Base-by-base conservation (phyloP, 2,113 vertebrate species). In the Steatornis caripensis region DNA sequence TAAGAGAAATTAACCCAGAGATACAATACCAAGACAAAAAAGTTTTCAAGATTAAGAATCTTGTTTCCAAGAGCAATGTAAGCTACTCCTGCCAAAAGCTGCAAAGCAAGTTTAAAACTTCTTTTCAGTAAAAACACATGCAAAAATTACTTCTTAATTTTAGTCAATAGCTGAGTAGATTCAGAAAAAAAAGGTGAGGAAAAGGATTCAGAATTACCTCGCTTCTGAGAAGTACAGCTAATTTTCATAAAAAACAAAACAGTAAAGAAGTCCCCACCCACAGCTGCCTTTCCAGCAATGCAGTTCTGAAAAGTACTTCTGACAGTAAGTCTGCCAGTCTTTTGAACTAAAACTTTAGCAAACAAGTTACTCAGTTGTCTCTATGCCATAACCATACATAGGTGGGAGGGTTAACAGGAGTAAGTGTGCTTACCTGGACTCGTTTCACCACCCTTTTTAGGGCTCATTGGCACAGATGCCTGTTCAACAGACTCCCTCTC, bases 391-490 rank as follows among this genome's bases (percentile, higher is more conserved):
- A 54, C 13, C 41, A 61, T 24, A 61, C 1, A 13, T 24, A 2
- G 30, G 21, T 27, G 24, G 39, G 27, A 86, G 16, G 23, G 45
- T 41, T 36, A 61, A 81, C 0, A 70, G 7, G 12, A 78, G 10
- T 24, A 26, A 46, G 18, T 3, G 32, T 48, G 32, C 95, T 27
- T 98, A 99, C 99, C 99, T 96, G 99, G 95, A 96, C 98, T 99
- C 27, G 97, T 69, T 71, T 99, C 99, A 10, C 86, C 97, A 62
- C 97, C 97, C 92, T 99, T 99, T 97, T 99, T 99, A 86, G 99
- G 99, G 88, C 99, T 99, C 98, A 99, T 97, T 0, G 99, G 99
- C 13, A 98, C 98, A 41, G 98, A 89, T 3, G 97, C 92, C 54
- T 98, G 98, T 49, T 99, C 99, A 1, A 80, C 96, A 4, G 93